phyloP scores from a whole-genome alignment of 2,888 invertebrate genomes.

The Caenorhabditis doughertyi region DNA sequence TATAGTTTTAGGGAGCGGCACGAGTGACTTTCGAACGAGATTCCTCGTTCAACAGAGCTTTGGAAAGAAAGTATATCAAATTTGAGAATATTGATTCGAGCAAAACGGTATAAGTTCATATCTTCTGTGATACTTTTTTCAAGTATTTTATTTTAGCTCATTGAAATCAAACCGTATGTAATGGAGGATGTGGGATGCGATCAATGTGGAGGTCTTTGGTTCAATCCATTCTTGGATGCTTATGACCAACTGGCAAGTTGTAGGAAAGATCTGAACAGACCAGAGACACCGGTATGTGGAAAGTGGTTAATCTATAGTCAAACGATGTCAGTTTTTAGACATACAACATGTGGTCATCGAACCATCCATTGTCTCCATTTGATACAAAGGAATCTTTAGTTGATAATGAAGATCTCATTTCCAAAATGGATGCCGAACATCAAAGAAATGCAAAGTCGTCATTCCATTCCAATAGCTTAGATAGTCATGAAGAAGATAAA shows the following conservation, averaged over 20 bases:
- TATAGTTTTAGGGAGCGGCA: conserved; percentile 64
- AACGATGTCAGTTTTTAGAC: too few species aligned
- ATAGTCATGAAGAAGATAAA: not conserved
- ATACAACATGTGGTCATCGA: conserved; percentile 18
- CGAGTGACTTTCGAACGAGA: conserved; percentile 55
- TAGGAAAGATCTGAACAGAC: not conserved
- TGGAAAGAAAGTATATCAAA: conserved; percentile 47
- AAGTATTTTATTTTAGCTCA: conserved; percentile 18
- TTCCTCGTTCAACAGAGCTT: conserved; percentile 36
- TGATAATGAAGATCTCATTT: conserved; percentile 12
- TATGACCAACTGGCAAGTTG: conserved; percentile 31
- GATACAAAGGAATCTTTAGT: not conserved
- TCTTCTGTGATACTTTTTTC: not conserved
- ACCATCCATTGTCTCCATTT: not conserved
- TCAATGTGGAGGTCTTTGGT: conserved; percentile 66
- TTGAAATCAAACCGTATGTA: conserved; percentile 66
- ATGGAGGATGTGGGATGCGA: conserved; percentile 66
- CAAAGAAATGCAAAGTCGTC: not conserved
- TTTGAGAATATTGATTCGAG: conserved; percentile 62
- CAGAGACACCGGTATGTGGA: not conserved
- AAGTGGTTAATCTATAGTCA: not conserved
- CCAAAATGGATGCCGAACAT: conserved; percentile 6
- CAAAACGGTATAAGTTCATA: conserved; percentile 45
- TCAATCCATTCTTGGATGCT: conserved; percentile 57
- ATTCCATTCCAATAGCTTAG: not conserved